Evolutionary conservation across 1,140 invertebrate genomes (phyloP), one percentile per base, ranked within the genome.

Genomic region (Teleogryllus occipitalis): DNA sequence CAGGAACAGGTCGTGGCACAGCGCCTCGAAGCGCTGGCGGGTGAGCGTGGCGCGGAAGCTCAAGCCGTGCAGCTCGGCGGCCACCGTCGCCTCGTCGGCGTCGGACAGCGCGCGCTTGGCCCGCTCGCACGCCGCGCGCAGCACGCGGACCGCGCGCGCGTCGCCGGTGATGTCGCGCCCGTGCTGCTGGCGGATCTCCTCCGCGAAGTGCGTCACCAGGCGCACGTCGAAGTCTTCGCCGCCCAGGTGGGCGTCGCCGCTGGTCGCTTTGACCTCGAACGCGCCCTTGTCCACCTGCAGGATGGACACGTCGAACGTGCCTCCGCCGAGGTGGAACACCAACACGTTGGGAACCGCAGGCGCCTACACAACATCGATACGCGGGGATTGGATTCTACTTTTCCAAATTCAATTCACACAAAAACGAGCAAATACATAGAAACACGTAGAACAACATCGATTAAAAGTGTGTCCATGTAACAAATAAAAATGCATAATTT

Each of bases 51-150:
- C 90, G 85, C 94, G 93, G 83, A 93, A 93, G 84, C 95, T 93
- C 74, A 93, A 85, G 78, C 94, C 93, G 27, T 89, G 87, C 48
- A 84, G 91, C 83, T 94, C 93, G 75, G 94, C 92, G 84, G 93
- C 91, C 78, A 93, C 88, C 27, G 84, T 87, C 0, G 93, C 92
- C 85, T 94, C 91, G 8, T 91, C 90, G 77, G 89, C 90, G 14
- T 90, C 90, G 0, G 93, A 94, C n/a, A 95, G 84, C n/a, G 92
- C 94, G 82, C 93, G 85, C 87, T 95, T 95, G n/a, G 93, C 93
- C 83, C 93, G 84, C 85, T 95, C 93, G 82, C 91, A 93, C 8
- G 93, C 93, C 2, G 87, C 89, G 80, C 89, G 82, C 39, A 90
- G 82, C 72, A 88, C 82, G 86, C 88, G 80, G 12, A 88, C 81